Base-by-base conservation (phyloP, 2,113 vertebrate species). In the Misgurnus mizolepis region DNA sequence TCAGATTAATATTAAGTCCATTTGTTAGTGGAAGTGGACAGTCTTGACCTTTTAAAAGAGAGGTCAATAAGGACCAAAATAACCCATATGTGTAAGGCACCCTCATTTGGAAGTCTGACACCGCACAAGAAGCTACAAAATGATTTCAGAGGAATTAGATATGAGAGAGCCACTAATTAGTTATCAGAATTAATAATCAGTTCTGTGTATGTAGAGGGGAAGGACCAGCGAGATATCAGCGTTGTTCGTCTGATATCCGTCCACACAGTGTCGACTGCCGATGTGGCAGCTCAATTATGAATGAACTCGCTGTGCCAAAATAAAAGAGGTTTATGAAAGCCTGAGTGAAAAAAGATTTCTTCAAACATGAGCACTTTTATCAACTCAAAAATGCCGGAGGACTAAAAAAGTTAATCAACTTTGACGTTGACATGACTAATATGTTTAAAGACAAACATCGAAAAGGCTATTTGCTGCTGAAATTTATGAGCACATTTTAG, bases 141-240 rank as follows among this genome's bases (percentile, higher is more conserved):
- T 53, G 58, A 65, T 77, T 55, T 53, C 61, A 18, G 47, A 53
- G 47, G 40, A 77, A 40, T 27, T 8, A 66, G 62, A 76, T 3
- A 45, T 34, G 47, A 76, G 27, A 53, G 34, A 66, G 15, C 45
- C 22, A 6, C 62, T 77, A 53, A 77, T 80, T 78, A 78, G 74
- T 82, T 62, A 82, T 85, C 80, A 82, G 11, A 22, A 68, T 77
- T 67, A 75, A 68, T 79, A 67, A 82, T 79, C 71, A 79, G 74
- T 66, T 71, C 15, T 67, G 70, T 60, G 73, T 67, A 80, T 75
- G 62, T 67, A 58, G 49, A 75, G 17, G 53, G 72, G 58, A 71
- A 74, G 75, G 65, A 27, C 61, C 27, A 73, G 45, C 1, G 8
- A 60, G 27, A 70, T 71, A 80, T 47, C n/a, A 11, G n/a, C 50